A percentile compares a stretch with the other conserved stretches of the same genome.
These are phyloP conservation scores for Brachionus koreanus DNA, from an alignment of 1,140 invertebrate genomes.

Conservation along the genomic window DNA sequence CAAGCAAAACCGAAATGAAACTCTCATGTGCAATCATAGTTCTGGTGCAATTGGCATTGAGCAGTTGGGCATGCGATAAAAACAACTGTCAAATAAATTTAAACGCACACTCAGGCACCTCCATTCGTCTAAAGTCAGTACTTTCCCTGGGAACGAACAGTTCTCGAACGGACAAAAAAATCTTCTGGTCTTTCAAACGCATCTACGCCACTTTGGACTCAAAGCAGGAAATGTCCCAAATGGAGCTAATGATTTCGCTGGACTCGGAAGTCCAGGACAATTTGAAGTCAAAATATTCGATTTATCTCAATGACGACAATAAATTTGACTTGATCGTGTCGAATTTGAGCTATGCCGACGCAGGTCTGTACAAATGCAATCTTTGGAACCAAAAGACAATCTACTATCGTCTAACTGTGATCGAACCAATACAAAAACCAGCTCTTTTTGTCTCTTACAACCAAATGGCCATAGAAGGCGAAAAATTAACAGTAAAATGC, in stretches of 20 bases:
- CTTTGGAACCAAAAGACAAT: conserved; percentile 41
- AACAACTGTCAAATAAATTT: background rate
- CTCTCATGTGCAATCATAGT: background rate
- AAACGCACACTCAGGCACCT: background rate
- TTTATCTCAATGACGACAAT: background rate
- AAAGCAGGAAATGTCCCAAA: background rate
- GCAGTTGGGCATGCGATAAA: background rate
- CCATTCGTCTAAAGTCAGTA: background rate
- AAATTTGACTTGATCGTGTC: conserved; percentile 15
- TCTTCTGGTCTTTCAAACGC: conserved; percentile 41
- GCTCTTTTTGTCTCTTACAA: background rate
- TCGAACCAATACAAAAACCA: background rate
- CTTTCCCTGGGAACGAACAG: background rate
- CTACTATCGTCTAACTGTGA: conserved; percentile 1
- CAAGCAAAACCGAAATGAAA: background rate
- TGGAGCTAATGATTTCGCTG: conserved; percentile 31
- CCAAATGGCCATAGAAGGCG: background rate
- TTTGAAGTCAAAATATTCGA: conserved; percentile 29
- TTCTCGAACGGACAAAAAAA: conserved; percentile 5
- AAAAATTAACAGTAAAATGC: background rate
- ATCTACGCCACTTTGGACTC: background rate
- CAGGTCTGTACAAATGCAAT: conserved; percentile 33
- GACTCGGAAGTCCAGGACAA: conserved; percentile 41
- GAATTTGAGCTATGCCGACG: background rate
- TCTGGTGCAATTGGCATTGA: background rate